These are phyloP conservation scores for Telmatochromis sp. DNA, from an alignment of 2,113 vertebrate species.

Conservation along the genomic window DNA sequence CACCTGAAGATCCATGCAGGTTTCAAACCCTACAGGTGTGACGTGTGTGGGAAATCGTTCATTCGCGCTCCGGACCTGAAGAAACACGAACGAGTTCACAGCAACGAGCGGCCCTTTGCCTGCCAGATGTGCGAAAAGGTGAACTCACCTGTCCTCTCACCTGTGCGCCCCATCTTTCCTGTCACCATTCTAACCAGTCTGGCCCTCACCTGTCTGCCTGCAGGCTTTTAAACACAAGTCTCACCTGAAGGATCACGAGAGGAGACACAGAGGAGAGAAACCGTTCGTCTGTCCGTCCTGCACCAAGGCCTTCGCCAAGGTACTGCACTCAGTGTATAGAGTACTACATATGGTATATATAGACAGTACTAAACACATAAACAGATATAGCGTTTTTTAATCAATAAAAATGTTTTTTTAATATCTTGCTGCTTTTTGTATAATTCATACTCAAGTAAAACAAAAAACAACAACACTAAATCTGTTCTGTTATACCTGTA, in stretches of 20 bases:
- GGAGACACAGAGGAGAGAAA: conserved; percentile 64
- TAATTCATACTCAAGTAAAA: no score
- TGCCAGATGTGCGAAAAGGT: conserved; percentile 70
- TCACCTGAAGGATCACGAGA: conserved; percentile 64
- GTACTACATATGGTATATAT: neutral
- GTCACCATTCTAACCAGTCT: neutral
- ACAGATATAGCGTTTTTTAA: no score
- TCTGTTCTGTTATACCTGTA: no score
- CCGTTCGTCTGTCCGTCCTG: conserved; percentile 59
- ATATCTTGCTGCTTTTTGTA: neutral
- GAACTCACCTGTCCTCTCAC: neutral
- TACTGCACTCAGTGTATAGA: neutral
- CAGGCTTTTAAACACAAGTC: conserved; percentile 67
- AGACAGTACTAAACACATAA: neutral
- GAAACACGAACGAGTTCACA: conserved; percentile 64
- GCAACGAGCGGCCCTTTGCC: conserved; percentile 62
- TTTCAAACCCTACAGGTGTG: conserved; percentile 64
- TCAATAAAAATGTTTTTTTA: neutral
- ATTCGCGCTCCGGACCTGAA: conserved; percentile 65
- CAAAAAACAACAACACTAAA: no score
- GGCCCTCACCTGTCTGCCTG: neutral
- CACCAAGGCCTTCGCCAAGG: conserved; percentile 66
- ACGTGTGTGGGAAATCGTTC: conserved; percentile 65
- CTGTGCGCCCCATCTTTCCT: neutral
- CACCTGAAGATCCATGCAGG: conserved; percentile 68